Base-by-base conservation (phyloP, 2,113 vertebrate genomes). In the Pteronura brasiliensis region DNA sequence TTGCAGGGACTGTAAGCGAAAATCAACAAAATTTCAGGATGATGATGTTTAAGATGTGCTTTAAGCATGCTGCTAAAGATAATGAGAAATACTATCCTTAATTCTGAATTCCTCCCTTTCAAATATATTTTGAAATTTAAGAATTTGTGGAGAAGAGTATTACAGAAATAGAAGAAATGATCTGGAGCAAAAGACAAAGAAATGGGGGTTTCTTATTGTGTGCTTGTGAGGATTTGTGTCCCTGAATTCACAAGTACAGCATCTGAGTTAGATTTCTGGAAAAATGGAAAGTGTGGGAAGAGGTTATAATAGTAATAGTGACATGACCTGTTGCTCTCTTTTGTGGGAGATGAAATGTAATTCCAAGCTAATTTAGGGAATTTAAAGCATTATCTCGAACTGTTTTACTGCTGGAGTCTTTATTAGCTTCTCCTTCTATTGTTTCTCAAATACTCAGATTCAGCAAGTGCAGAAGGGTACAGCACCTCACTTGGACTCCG, bases 261-360 rank as follows among this genome's bases (percentile, higher is more conserved):
- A 65, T 77, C 36, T 93, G 69, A 96, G 72, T 93, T 49, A 29
- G 34, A 71, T n/a, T 93, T 95, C 59, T 85, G 61, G 52, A 67
- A 93, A 77, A 76, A 39, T 29, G n/a, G 61, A 47, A 17, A 6
- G 3, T 83, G 77, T 39, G 25, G 59, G 71, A 49, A 12, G 52
- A 17, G 3, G 1, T 79, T 82, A 39, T 4, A 34, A 61, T 7
- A 44, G 18, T 7, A 47, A 42, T 17, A 63, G 72, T 13, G n/a
- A 27, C 9, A 3, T 59, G 72, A 85, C 72, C 67, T 80, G 65
- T 83, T 97, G 72, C 69, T 84, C 67, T 92, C 42, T 84, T 96
- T 88, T 63, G 72, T 92, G 36, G 95, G 71, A 92, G 83, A 65
- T n/a, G 29, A 67, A 79, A 59, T 23, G 31, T 85, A 72, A 55